These are phyloP conservation scores for Brachionus manjavacas DNA, from an alignment of 1,140 invertebrate species.

Conservation along the genomic window DNA sequence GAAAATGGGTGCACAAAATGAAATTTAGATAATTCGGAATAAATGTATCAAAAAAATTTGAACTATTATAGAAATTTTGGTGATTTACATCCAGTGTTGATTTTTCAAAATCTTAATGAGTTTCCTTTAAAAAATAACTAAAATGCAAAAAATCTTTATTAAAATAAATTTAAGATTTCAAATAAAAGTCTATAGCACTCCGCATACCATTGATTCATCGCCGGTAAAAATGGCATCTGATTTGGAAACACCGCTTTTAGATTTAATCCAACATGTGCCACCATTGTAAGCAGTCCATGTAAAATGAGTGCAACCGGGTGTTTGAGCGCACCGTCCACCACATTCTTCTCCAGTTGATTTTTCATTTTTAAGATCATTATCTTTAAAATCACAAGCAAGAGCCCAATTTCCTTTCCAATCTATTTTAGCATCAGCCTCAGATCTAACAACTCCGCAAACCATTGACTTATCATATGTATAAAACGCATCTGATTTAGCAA, in stretches of 20 bases:
- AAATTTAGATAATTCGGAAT: too few relatives aligned
- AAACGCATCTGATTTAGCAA: slow-evolving; percentile 40
- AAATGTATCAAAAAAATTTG: too few relatives aligned
- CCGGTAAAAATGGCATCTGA: neutral
- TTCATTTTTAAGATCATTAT: slow-evolving; percentile 4
- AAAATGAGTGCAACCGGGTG: slow-evolving; percentile 35
- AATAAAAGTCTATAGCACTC: neutral
- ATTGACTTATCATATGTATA: neutral
- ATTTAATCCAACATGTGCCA: slow-evolving; percentile 42
- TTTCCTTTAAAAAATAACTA: too few relatives aligned
- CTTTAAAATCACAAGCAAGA: neutral
- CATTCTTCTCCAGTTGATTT: neutral
- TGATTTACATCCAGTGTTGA: too few relatives aligned
- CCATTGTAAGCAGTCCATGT: slow-evolving; percentile 38
- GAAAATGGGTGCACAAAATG: too few relatives aligned
- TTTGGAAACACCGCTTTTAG: neutral
- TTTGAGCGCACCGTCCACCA: neutral
- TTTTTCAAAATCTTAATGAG: too few relatives aligned
- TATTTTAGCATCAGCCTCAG: too few relatives aligned
- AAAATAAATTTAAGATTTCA: too few relatives aligned
- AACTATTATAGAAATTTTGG: too few relatives aligned
- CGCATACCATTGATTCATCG: neutral
- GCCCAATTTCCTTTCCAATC: neutral
- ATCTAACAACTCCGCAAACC: slow-evolving; percentile 34
- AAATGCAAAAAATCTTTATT: too few relatives aligned